Conservation (phyloP, 2,888 invertebrate species). For the Drosophila vallismaia region DNA sequence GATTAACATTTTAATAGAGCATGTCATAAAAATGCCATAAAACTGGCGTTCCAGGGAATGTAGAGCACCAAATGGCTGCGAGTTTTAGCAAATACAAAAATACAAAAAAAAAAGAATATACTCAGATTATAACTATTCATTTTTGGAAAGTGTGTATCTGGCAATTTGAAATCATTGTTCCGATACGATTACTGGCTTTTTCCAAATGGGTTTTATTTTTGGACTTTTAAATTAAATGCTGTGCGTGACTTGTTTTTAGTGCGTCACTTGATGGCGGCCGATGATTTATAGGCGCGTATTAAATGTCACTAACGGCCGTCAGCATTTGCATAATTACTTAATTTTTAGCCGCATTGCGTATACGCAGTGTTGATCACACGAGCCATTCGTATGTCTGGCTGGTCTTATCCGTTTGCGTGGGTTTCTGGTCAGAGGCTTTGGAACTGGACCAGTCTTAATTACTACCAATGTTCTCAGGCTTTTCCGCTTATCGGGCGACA, state of each 20-base stretch:
- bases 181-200: slow-evolving; percentile 21
- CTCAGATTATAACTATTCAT: slow-evolving; percentile 44
- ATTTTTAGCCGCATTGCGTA: slow-evolving; percentile 59
- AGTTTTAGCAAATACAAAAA: slow-evolving; percentile 2
- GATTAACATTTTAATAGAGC: slow-evolving; percentile 77
- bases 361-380: slow-evolving; percentile 59
- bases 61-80: slow-evolving; percentile 29
- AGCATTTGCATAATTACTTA: slow-evolving; percentile 72
- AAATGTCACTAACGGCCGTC: slow-evolving; percentile 54
- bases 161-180: slow-evolving; percentile 24
- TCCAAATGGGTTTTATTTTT: slow-evolving; percentile 31
- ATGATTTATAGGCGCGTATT: slow-evolving; percentile 68
- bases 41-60: slow-evolving; percentile 46
- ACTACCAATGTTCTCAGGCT: slow-evolving; percentile 57
- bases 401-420: slow-evolving; percentile 43
- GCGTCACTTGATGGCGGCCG: slow-evolving; percentile 26
- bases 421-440: slow-evolving; percentile 19
- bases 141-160: slow-evolving; percentile 49
- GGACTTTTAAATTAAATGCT: slow-evolving; percentile 47
- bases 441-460: slow-evolving; percentile 42
- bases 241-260: slow-evolving; percentile 63
- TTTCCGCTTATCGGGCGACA: slow-evolving; percentile 65
- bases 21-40: slow-evolving; percentile 71
- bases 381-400: slow-evolving; percentile 27
- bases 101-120: slow-evolving; percentile 15